Evolutionary conservation across 2,797 vertebrate genomes (phyloP).

Genomic region (Babyrousa celebensis): DNA sequence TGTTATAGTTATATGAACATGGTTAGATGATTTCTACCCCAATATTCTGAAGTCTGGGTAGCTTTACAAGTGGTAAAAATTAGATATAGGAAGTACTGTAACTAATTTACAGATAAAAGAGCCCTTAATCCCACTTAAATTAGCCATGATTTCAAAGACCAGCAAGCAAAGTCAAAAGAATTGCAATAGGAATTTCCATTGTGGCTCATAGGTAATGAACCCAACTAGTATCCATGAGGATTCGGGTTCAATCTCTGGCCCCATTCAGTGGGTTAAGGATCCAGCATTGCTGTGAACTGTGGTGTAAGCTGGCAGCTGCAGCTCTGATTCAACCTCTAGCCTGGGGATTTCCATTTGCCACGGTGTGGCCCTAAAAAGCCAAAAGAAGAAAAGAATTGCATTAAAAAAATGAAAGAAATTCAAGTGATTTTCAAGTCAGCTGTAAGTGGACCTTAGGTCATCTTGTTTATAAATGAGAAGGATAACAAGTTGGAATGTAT

Average conservation of each 20-base stretch:
- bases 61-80: background rate
- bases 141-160: background rate
- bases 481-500: background rate
- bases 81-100: background rate
- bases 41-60: background rate
- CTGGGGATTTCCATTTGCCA: too few species aligned
- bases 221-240: too few species aligned
- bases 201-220: too few species aligned
- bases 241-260: too few species aligned
- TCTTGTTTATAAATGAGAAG: background rate
- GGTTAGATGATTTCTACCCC: background rate
- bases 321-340: too few species aligned
- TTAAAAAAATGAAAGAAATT: background rate
- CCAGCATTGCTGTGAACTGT: too few species aligned
- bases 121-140: background rate
- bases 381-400: background rate
- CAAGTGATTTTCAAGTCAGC: background rate
- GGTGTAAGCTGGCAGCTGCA: too few species aligned
- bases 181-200: background rate
- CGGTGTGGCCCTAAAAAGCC: too few species aligned
- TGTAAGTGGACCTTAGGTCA: background rate
- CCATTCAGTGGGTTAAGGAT: too few species aligned
- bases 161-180: slow-evolving; percentile 8
- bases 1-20: background rate
- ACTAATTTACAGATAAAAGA: background rate